A percentile compares a stretch with the other conserved stretches of the same genome.
phyloP scores from a whole-genome alignment of 2,888 invertebrate species.

The Drosophila eohydei region DNA sequence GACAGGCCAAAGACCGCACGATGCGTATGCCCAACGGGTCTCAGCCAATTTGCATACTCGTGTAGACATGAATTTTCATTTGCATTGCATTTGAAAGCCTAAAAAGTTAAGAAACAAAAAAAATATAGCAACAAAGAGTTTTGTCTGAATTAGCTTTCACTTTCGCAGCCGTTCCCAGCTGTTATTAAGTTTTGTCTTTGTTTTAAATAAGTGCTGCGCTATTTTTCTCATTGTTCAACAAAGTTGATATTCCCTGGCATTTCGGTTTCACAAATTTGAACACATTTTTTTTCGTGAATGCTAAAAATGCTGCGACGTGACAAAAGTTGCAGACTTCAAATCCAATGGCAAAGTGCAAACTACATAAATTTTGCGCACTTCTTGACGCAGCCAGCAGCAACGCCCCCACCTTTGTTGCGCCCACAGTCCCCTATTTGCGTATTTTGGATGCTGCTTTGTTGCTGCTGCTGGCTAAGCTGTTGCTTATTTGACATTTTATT shows the following conservation, averaged over 20 bases:
- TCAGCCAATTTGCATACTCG: constrained; percentile 41
- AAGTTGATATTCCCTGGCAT: constrained; percentile 30
- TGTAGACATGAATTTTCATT: constrained; percentile 48
- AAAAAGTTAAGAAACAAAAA: constrained; percentile 9
- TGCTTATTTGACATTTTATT: constrained; percentile 77
- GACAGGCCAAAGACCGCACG: constrained; percentile 46
- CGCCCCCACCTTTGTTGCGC: constrained; percentile 2
- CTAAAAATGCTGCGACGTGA: constrained; percentile 61
- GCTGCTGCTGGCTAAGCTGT: constrained; percentile 11
- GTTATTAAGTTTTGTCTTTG: constrained; percentile 32
- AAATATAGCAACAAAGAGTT: constrained; percentile 26
- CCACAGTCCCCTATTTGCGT: neutral
- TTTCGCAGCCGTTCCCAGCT: constrained; percentile 48
- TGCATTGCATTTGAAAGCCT: constrained; percentile 45
- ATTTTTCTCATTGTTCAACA: constrained; percentile 28
- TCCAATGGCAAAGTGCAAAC: constrained; percentile 68
- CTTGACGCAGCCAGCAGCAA: constrained; percentile 5
- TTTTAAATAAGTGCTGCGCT: constrained; percentile 12
- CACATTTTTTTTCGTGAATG: constrained; percentile 24
- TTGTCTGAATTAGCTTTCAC: constrained; percentile 64
- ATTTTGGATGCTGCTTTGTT: constrained; percentile 29
- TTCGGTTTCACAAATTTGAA: constrained; percentile 45
- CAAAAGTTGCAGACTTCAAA: constrained; percentile 56
- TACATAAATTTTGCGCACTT: constrained; percentile 68
- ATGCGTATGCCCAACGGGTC: constrained; percentile 27